A percentile compares a stretch with the other conserved stretches of the same genome.
Conservation (phyloP, 2,113 vertebrate genomes). For the Ictalurus furcatus region DNA sequence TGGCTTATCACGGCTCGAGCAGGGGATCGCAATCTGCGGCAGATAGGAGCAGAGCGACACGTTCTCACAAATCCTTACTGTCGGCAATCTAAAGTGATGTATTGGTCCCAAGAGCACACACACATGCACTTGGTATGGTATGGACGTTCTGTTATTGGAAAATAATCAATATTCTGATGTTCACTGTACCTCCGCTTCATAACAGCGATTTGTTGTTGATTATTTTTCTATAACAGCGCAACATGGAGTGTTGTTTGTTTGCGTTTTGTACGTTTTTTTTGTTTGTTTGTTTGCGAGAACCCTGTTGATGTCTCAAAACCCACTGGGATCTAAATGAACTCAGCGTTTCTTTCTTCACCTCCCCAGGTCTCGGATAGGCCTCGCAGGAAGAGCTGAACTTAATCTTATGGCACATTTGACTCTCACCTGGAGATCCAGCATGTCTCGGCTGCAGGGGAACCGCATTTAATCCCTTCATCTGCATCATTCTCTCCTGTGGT, state of each 20-base stretch:
- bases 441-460: neutral
- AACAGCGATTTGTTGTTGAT: neutral
- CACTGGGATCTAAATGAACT: slow-evolving; percentile 43
- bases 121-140: too few species aligned
- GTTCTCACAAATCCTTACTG: slow-evolving; percentile 34
- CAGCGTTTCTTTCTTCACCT: neutral
- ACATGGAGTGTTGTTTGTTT: neutral
- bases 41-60: slow-evolving; percentile 18
- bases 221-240: neutral
- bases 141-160: neutral
- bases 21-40: slow-evolving; percentile 52
- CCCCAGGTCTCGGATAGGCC: neutral
- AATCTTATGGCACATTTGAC: slow-evolving; percentile 49
- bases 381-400: neutral
- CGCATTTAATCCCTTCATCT: neutral
- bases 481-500: neutral
- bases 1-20: slow-evolving; percentile 65
- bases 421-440: slow-evolving; percentile 44
- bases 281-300: neutral
- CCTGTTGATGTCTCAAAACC: neutral
- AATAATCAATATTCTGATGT: neutral
- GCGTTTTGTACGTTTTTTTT: too few species aligned
- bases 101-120: neutral
- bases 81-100: slow-evolving; percentile 32
- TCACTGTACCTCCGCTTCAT: neutral